A percentile compares a stretch with the other conserved stretches of the same genome.
These are phyloP conservation scores for Oxygymnocypris stewartii DNA, from an alignment of 2,113 vertebrate genomes.

Conservation along the genomic window DNA sequence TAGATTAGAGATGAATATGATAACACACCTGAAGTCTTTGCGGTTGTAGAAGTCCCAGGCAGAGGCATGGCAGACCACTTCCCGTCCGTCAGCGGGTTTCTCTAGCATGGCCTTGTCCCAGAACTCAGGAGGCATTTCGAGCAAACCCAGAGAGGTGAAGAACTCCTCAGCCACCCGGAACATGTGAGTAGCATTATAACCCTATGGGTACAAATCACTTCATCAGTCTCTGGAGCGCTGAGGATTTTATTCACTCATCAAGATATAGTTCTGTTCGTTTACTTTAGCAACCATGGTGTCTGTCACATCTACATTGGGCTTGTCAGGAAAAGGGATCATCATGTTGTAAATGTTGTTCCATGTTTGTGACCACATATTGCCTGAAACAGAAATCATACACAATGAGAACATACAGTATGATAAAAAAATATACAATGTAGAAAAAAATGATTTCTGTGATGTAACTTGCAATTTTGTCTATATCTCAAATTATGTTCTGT, in stretches of 20 bases:
- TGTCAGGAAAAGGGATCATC: constrained; percentile 89
- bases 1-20: not conserved
- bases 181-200: constrained; percentile 87
- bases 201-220: constrained; percentile 67
- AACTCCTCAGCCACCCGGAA: constrained; percentile 88
- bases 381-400: constrained; percentile 69
- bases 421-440: too few species aligned
- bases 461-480: too few species aligned
- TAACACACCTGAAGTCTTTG: constrained; percentile 90
- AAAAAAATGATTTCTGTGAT: too few species aligned
- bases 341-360: constrained; percentile 93
- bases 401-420: not conserved
- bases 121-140: constrained; percentile 85
- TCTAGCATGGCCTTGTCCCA: constrained; percentile 90
- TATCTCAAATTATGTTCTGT: too few species aligned
- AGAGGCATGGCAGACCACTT: constrained; percentile 93
- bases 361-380: constrained; percentile 97
- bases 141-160: constrained; percentile 86
- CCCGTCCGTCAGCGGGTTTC: constrained; percentile 81
- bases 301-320: constrained; percentile 89
- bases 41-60: constrained; percentile 98
- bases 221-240: not conserved
- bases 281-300: constrained; percentile 82
- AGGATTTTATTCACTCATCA: not conserved
- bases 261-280: constrained; percentile 42